Evolutionary conservation across 1,140 invertebrate species (phyloP).

Genomic region (Trissolcus basalis): DNA sequence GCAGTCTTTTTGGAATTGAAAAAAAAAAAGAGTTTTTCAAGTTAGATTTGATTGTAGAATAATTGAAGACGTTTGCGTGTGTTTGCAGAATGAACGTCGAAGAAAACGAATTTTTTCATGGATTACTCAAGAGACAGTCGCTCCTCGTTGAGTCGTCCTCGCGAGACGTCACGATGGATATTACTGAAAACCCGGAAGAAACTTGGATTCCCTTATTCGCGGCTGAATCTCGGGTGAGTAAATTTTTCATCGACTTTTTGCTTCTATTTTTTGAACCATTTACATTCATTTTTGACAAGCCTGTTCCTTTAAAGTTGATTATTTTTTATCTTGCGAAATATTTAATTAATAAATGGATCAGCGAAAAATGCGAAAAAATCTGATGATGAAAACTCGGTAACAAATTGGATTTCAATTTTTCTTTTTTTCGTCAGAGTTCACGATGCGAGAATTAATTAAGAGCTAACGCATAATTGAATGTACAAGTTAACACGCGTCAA

Average conservation of each 20-base stretch:
- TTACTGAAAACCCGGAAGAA: constrained; percentile 51
- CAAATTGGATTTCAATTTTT: no score
- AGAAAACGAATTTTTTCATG: constrained; percentile 54
- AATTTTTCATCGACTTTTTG: constrained; percentile 34
- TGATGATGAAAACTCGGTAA: no score
- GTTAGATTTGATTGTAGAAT: background rate
- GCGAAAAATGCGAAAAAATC: no score
- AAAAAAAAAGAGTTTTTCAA: constrained; percentile 1
- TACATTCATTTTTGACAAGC: constrained; percentile 21
- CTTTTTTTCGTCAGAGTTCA: no score
- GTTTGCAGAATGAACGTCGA: constrained; percentile 54
- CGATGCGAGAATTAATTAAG: no score
- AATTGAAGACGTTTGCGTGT: constrained; percentile 32
- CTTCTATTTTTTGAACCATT: background rate
- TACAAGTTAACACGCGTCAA: no score
- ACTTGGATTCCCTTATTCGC: constrained; percentile 31
- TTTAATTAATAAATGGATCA: no score
- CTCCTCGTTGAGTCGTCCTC: constrained; percentile 46
- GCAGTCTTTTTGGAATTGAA: no score
- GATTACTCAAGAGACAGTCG: constrained; percentile 52
- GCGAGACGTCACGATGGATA: constrained; percentile 53
- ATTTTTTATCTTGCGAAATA: no score
- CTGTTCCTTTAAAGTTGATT: background rate
- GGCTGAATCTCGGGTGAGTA: constrained; percentile 50
- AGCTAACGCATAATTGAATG: no score